Base-by-base conservation (phyloP, 1,140 invertebrate genomes). In the Hormaphis cornu region DNA sequence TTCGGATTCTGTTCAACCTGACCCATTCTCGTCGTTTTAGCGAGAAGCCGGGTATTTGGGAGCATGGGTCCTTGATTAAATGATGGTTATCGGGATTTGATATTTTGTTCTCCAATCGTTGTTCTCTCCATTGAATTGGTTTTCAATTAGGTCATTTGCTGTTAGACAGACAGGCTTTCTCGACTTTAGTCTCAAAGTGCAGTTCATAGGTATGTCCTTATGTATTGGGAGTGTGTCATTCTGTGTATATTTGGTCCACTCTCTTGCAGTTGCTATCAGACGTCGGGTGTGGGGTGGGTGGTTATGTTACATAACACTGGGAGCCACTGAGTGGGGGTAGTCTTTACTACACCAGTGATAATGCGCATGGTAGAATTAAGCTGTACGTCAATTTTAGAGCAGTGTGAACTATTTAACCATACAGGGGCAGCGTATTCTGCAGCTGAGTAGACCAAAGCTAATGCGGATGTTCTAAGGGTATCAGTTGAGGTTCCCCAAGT, bases 341-440 rank as follows among this genome's bases (percentile, higher is more conserved):
- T 14, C 61, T 48, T 61, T 35, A 70, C 22, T 18, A 24, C 26
- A 4, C 54, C 69, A 20, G 53, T 46, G 18, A 70, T 58, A 46
- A 58, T 70, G 20, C 54, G 22, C 35, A 46, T 44, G 30, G 61
- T 66, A 6, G 16, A 30, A 22, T 66, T 66, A n/a, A 63, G 35
- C n/a, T 7, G 28, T 66, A 66, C 30, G 22, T 66, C 37, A 9
- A 66, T 37, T 66, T 66, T 42, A 35, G n/a, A 20, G 16, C 35
- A 37, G 69, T 66, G 22, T 42, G 61, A 10, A 20, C 24, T 22
- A 26, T 46, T 42, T 30, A 37, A 9, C 63, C 44, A 69, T 16
- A 69, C 63, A 24, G 63, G 63, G 4, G 63, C 35, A 46, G 44
- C 42, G 18, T 52, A 69, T 52, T 69, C 63, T 33, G 63, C 63